Base-by-base conservation (phyloP, 2,113 vertebrate genomes). In the Hippocampus abdominalis region DNA sequence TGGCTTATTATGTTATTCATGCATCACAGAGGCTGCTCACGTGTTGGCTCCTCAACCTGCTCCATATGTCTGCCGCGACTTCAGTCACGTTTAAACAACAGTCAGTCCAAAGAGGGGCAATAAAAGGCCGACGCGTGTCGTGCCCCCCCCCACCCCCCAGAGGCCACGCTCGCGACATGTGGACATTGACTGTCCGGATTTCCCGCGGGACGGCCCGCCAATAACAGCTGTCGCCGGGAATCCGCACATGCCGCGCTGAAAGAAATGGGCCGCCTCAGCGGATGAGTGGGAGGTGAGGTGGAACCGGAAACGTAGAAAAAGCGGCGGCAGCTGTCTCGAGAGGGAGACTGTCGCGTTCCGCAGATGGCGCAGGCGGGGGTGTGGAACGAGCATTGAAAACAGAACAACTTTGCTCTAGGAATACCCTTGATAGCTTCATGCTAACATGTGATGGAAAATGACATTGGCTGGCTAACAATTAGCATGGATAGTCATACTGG, bases 321-420 rank as follows among this genome's bases (percentile, higher is more conserved):
- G 16, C 68, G 69, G 67, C 57, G 65, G 68, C 46, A 25, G 40
- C 2, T 0, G 44, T 74, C 76, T 82, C 81, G 2, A 1, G 79
- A 66, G 70, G 71, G 44, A 66, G 1, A 7, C 13, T 40, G 54
- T 18, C 4, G 21, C n/a, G 36, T 70, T 64, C 62, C 70, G 83
- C 83, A 88, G 86, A 85, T 87, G 86, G 85, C 51, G 69, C 70
- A 61, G 76, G 70, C 63, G 76, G 64, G 76, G 77, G 73, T 74
- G 81, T 46, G 27, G 56, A 20, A 16, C 0, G 82, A 61, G 63
- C 15, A 3, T 29, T 29, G 29, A 29, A 29, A 29, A 29, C 29
- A 44, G 3, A 44, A 44, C 29, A 32, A 32, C 29, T 32, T 4
- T 32, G 29, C 29, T 32, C 29, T 4, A 16, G 6, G 46, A 16